phyloP scores from a whole-genome alignment of 2,113 vertebrate genomes.

The Oncorhynchus tshawytscha region DNA sequence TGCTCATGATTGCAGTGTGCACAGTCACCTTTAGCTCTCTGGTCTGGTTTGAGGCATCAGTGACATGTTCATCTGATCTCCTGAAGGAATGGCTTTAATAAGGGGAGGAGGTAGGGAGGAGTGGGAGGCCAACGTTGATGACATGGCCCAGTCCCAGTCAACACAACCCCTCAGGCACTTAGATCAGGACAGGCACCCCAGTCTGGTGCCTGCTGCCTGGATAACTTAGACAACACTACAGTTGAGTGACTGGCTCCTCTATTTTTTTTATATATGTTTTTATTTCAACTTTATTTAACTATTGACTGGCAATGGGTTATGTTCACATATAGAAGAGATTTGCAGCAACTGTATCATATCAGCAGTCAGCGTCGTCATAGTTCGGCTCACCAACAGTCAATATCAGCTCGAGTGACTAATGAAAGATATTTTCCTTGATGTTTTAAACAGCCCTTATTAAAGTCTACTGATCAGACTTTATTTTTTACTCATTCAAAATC shows the following conservation, averaged over 20 bases:
- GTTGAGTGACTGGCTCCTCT: conserved; percentile 40
- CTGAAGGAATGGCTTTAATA: conserved; percentile 94
- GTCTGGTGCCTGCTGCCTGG: conserved; percentile 49
- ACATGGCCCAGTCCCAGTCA: conserved; percentile 75
- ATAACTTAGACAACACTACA: conserved; percentile 49
- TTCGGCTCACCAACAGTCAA: neutral
- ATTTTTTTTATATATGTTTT: neutral
- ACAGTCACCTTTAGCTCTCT: conserved; percentile 61
- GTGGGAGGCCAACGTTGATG: conserved; percentile 78
- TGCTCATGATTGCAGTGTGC: conserved; percentile 39
- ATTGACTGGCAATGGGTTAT: conserved; percentile 3
- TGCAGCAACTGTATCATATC: neutral
- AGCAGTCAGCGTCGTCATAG: neutral
- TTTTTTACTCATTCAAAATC: neutral
- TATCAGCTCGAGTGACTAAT: conserved; percentile 1
- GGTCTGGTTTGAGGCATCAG: conserved; percentile 53
- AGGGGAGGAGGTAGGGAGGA: conserved; percentile 65
- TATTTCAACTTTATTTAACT: no score
- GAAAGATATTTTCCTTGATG: neutral
- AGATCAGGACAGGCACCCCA: conserved; percentile 33
- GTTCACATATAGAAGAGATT: neutral
- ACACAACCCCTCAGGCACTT: conserved; percentile 49
- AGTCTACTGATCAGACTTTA: no score
- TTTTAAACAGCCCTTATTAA: neutral
- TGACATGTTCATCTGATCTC: conserved; percentile 78